Conservation (phyloP, 2,888 invertebrate species). For the Athalia circularis region DNA sequence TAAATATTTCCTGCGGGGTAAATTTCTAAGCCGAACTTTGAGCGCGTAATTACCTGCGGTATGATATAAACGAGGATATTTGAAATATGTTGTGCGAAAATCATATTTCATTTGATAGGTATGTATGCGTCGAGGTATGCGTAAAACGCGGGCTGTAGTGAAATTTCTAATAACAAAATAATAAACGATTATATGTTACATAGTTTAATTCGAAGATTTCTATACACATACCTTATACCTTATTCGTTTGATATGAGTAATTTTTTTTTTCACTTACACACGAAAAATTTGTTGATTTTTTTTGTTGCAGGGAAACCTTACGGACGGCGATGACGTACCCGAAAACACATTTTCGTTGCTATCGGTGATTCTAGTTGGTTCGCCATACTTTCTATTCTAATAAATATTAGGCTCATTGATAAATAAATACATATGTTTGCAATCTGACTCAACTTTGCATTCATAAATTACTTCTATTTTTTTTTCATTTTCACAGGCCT, state of each 20-base stretch:
- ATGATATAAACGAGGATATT: too few relatives aligned
- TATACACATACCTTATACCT: too few relatives aligned
- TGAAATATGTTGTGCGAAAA: too few relatives aligned
- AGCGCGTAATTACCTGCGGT: background rate
- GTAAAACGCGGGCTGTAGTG: too few relatives aligned
- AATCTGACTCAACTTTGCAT: background rate
- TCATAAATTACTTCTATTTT: slow-evolving; percentile 42
- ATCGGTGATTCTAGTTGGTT: slow-evolving; percentile 88
- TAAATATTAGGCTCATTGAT: background rate
- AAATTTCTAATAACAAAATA: too few relatives aligned
- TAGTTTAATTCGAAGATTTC: too few relatives aligned
- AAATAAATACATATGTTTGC: background rate
- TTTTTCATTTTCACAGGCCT: slow-evolving; percentile 78
- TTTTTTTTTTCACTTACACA: too few relatives aligned
- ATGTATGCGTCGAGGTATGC: too few relatives aligned
- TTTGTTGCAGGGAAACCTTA: slow-evolving; percentile 69
- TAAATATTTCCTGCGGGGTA: background rate
- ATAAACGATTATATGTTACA: too few relatives aligned
- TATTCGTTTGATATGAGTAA: too few relatives aligned
- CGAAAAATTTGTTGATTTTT: too few relatives aligned
- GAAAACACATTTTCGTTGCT: slow-evolving; percentile 87
- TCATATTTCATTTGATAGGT: too few relatives aligned
- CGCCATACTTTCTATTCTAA: slow-evolving; percentile 62
- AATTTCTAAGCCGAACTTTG: background rate
- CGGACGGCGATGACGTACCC: slow-evolving; percentile 79